Percentiles rank a stretch among this genome's conserved stretches.
phyloP scores from a whole-genome alignment of 2,113 vertebrate genomes.

The Hyaena hyaena region DNA sequence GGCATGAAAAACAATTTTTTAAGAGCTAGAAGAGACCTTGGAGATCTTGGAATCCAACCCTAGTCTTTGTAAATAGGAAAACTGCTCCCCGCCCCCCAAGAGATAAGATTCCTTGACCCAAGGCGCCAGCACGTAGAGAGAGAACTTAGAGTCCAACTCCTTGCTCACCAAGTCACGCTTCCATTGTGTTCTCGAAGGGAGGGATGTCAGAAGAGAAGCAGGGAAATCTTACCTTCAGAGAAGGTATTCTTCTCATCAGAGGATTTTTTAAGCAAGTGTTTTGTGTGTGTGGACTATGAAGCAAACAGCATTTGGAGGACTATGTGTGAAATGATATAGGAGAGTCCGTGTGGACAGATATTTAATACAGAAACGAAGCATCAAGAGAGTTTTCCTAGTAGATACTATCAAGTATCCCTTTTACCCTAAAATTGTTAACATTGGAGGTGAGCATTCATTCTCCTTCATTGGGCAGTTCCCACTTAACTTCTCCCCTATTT shows the following conservation, averaged over 20 bases:
- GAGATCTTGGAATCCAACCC: not conserved
- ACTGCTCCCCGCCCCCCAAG: not conserved
- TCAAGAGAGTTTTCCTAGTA: not conserved
- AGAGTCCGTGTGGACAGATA: not conserved
- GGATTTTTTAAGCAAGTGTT: not conserved
- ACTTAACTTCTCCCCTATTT: not conserved
- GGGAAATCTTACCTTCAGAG: not conserved
- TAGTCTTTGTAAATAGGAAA: slow-evolving; percentile 43
- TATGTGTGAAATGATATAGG: not conserved
- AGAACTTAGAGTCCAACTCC: slow-evolving; percentile 43
- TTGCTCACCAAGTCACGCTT: not conserved
- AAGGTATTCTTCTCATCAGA: not conserved
- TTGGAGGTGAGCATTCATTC: not conserved
- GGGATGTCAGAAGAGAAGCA: not conserved
- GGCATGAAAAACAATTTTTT: not conserved
- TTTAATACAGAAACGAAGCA: not conserved
- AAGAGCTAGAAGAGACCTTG: not conserved
- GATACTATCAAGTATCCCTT: not conserved
- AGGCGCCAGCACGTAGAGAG: not conserved
- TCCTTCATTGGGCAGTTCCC: not conserved
- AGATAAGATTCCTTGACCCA: slow-evolving; percentile 36
- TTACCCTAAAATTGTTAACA: not conserved
- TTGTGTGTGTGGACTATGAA: not conserved
- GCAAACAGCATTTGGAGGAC: not conserved
- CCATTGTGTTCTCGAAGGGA: not conserved